Percentiles rank a stretch among this genome's conserved stretches.
Conservation (phyloP, 2,797 vertebrate species). For the Tenualosa thibaudeaui region DNA sequence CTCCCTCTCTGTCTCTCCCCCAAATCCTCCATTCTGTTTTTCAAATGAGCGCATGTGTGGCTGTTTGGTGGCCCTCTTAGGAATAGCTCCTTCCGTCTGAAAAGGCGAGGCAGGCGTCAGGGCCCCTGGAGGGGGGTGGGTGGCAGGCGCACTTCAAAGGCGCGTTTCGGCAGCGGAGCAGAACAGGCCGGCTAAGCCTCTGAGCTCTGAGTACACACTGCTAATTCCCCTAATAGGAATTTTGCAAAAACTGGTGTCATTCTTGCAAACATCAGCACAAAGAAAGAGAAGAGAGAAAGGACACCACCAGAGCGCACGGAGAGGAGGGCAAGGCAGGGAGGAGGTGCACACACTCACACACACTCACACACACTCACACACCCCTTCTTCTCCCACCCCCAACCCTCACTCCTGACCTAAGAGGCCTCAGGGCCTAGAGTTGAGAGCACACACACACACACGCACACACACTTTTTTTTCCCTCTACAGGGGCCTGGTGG, state of each 20-base stretch:
- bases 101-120: neutral
- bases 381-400: neutral
- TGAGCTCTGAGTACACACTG: conserved; percentile 59
- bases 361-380: neutral
- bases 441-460: conserved; percentile 8
- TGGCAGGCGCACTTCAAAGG: conserved; percentile 36
- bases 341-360: conserved; percentile 60
- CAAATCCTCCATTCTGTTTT: neutral
- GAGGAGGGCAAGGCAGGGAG: neutral
- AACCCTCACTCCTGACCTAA: conserved; percentile 5
- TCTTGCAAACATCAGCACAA: conserved; percentile 71
- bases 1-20: neutral
- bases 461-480: neutral
- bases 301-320: neutral
- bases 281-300: conserved; percentile 44
- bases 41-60: neutral
- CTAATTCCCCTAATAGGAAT: conserved; percentile 86
- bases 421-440: conserved; percentile 4
- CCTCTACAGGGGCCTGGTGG: neutral
- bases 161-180: conserved; percentile 13
- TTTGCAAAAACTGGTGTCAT: conserved; percentile 79
- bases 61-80: conserved; percentile 27
- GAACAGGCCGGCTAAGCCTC: conserved; percentile 36
- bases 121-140: neutral
- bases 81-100: conserved; percentile 20